Evolutionary conservation across 92 coral and sea anemone genomes (phyloP).

Genomic region (Nematostella vectensis): DNA sequence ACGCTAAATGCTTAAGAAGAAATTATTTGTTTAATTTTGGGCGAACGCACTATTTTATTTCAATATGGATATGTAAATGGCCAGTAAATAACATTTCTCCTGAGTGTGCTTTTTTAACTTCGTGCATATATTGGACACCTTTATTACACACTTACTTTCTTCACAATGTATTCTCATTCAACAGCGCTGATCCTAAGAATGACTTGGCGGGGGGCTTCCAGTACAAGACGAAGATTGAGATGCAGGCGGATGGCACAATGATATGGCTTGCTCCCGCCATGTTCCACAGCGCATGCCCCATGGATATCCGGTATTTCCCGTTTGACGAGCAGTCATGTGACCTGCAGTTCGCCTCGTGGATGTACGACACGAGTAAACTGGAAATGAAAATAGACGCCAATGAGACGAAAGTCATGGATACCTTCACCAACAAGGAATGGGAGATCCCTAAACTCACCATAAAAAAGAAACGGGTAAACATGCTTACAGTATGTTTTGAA

Average conservation of each 20-base stretch:
- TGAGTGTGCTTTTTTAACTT: no score
- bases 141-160: no score
- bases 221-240: conserved; percentile 50
- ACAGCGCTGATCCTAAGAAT: conserved; percentile 57
- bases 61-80: no score
- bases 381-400: conserved; percentile 31
- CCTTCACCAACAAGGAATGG: conserved; percentile 61
- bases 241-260: conserved; percentile 42
- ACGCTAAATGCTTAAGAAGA: no score
- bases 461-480: conserved; percentile 33
- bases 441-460: conserved; percentile 25
- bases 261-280: conserved; percentile 70
- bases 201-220: conserved; percentile 68
- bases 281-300: conserved; percentile 64
- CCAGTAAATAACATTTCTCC: no score
- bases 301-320: conserved; percentile 65
- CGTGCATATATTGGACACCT: no score
- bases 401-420: conserved; percentile 30
- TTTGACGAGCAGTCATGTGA: conserved; percentile 67
- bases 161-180: no score
- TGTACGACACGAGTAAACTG: conserved; percentile 59
- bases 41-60: no score
- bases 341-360: conserved; percentile 73
- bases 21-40: no score
- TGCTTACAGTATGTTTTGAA: neutral